These are phyloP conservation scores for Halyomorpha halys DNA, from an alignment of 1,140 invertebrate species.

Conservation along the genomic window DNA sequence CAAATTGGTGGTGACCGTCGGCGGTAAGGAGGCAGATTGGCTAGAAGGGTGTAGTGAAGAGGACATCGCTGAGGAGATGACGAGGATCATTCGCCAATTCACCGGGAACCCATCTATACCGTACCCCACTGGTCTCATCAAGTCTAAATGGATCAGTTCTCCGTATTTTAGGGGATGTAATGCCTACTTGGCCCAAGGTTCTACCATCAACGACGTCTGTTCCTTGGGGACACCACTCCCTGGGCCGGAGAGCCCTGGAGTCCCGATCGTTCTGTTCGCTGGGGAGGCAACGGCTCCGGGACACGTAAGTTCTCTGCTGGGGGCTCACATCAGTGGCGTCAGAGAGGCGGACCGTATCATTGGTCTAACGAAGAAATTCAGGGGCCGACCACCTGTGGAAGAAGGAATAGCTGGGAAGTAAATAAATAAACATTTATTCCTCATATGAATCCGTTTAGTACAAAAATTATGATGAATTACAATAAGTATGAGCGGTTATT, in stretches of 20 bases:
- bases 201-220: slow-evolving; percentile 40
- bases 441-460: too few relatives aligned
- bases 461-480: too few relatives aligned
- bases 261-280: slow-evolving; percentile 63
- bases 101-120: slow-evolving; percentile 35
- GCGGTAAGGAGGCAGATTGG: slow-evolving; percentile 44
- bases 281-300: slow-evolving; percentile 75
- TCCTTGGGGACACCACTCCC: slow-evolving; percentile 54
- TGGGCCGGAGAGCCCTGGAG: slow-evolving; percentile 43
- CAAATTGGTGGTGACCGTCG: slow-evolving; percentile 43
- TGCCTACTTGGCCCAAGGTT: slow-evolving; percentile 55
- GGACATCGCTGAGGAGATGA: slow-evolving; percentile 30
- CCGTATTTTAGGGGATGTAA: slow-evolving; percentile 58
- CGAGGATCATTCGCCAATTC: slow-evolving; percentile 6
- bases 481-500: too few relatives aligned
- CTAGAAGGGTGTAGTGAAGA: slow-evolving; percentile 58
- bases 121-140: slow-evolving; percentile 37
- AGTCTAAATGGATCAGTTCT: slow-evolving; percentile 59
- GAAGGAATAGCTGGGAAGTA: too few relatives aligned
- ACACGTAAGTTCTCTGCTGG: slow-evolving; percentile 66
- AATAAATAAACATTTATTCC: too few relatives aligned
- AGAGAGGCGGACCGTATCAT: slow-evolving; percentile 67
- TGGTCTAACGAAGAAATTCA: slow-evolving; percentile 24
- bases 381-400: background rate
- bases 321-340: slow-evolving; percentile 66